phyloP scores from a whole-genome alignment of 2,888 invertebrate genomes.

The Shargacucullia verbasci region DNA sequence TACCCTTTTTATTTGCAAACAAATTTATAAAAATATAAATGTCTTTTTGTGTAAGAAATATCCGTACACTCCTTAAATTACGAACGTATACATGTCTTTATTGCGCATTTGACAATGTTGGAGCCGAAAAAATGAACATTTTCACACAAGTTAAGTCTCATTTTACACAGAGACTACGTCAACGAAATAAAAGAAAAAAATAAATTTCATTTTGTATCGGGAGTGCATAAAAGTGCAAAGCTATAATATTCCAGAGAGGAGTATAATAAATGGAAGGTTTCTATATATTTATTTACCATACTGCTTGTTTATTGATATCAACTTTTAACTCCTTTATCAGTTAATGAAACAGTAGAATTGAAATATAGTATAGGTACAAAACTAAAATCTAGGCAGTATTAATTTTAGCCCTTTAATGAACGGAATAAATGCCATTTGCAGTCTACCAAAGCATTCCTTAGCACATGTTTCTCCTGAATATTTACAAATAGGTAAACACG shows the following conservation, averaged over 20 bases:
- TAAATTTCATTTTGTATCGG: background rate
- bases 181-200: constrained; percentile 1
- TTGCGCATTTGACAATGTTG: constrained; percentile 30
- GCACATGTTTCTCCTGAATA: constrained; percentile 13
- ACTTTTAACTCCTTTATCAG: too few species aligned
- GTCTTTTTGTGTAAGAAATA: constrained; percentile 37
- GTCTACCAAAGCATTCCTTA: constrained; percentile 15
- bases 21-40: constrained; percentile 34
- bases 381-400: background rate
- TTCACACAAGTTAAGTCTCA: constrained; percentile 14
- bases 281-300: too few species aligned
- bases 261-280: too few species aligned
- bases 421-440: constrained; percentile 9
- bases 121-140: constrained; percentile 20
- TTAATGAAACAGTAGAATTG: too few species aligned
- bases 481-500: constrained; percentile 24
- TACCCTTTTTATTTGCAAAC: constrained; percentile 35
- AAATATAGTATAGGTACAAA: too few species aligned
- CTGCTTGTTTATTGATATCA: too few species aligned
- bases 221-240: too few species aligned
- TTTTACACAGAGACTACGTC: constrained; percentile 15
- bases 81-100: constrained; percentile 25
- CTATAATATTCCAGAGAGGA: too few species aligned
- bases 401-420: constrained; percentile 14
- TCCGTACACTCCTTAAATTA: constrained; percentile 34